phyloP scores from a whole-genome alignment of 2,888 invertebrate genomes.

The Drosophila koepferae region DNA sequence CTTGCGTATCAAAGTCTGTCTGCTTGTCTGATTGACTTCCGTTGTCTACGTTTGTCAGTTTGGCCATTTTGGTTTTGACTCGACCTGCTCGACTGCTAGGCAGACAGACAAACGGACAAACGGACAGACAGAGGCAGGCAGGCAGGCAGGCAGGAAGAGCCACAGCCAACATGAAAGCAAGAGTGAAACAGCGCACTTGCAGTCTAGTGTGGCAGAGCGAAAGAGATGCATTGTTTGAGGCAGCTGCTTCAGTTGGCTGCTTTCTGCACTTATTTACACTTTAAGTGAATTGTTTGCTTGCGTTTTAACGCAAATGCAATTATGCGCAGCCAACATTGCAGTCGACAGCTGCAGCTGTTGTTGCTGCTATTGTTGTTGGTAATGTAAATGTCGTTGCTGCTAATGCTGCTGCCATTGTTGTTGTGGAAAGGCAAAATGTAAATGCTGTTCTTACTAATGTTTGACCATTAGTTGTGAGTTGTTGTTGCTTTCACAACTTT shows the following conservation, averaged over 20 bases:
- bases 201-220: neutral
- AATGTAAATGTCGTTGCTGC: constrained; percentile 24
- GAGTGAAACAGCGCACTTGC: constrained; percentile 1
- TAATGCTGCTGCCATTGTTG: constrained; percentile 22
- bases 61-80: constrained; percentile 77
- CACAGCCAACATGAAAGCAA: constrained; percentile 7
- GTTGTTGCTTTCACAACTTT: constrained; percentile 48
- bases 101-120: neutral
- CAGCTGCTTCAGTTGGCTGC: constrained; percentile 44
- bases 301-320: constrained; percentile 81
- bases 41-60: constrained; percentile 78
- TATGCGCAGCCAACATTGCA: constrained; percentile 61
- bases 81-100: constrained; percentile 36
- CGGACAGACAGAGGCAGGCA: constrained; percentile 5
- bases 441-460: constrained; percentile 62
- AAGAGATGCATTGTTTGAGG: constrained; percentile 27
- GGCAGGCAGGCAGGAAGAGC: constrained; percentile 2
- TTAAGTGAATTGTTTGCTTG: constrained; percentile 81
- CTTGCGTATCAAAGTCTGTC: constrained; percentile 76
- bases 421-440: constrained; percentile 39
- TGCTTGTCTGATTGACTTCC: constrained; percentile 77
- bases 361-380: constrained; percentile 9
- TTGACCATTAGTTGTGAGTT: constrained; percentile 55
- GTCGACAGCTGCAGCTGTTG: constrained; percentile 23
- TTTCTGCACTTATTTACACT: constrained; percentile 75